phyloP scores from a whole-genome alignment of 1,140 invertebrate species.

The Meloidogyne exigua region DNA sequence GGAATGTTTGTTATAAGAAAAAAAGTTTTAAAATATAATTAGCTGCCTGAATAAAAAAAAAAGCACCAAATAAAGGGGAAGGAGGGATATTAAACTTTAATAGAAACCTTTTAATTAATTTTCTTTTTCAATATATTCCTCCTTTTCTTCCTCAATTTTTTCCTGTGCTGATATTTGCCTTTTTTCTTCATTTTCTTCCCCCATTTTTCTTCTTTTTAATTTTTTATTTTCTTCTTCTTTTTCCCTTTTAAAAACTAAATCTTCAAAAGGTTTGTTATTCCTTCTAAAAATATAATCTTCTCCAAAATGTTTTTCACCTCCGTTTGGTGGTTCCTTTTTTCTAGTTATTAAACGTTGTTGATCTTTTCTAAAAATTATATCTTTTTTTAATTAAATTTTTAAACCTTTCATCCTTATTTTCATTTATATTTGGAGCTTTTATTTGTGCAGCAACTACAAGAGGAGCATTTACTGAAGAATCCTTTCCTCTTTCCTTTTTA shows the following conservation, averaged over 20 bases:
- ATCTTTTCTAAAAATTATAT: not conserved
- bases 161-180: not conserved
- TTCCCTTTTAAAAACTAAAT: not conserved
- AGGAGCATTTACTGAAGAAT: not conserved
- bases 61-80: too few species aligned
- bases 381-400: not conserved
- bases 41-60: too few species aligned
- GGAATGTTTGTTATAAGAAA: too few species aligned
- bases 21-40: too few species aligned
- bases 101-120: not conserved
- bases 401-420: not conserved
- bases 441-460: not conserved
- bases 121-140: not conserved
- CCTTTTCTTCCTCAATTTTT: not conserved
- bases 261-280: not conserved
- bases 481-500: not conserved
- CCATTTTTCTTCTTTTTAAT: too few species aligned
- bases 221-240: not conserved
- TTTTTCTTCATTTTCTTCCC: not conserved
- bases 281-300: conserved; percentile 5
- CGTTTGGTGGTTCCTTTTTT: not conserved
- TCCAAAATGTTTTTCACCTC: conserved; percentile 1
- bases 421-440: not conserved
- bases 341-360: not conserved
- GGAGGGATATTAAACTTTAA: too few species aligned